Evolutionary conservation across 2,888 invertebrate genomes (phyloP), one percentile per base, ranked within the genome.

Genomic region (Hanleya hanleyi): DNA sequence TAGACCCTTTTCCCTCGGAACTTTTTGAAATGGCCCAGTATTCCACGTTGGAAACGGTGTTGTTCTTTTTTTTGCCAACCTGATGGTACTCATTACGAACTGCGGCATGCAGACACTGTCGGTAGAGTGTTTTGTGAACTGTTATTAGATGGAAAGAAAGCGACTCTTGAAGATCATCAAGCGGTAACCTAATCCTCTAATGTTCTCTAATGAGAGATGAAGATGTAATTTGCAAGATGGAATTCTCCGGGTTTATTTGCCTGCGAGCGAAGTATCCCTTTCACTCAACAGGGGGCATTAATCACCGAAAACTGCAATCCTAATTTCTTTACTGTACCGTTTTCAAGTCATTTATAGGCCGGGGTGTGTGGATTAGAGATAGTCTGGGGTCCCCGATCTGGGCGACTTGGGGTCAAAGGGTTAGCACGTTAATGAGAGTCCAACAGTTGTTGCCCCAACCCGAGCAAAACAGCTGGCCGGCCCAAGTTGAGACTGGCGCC

Each of bases 161-260:
- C n/a, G 22, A 47, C 47, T 57, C 57, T 57, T 26, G 22, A 29
- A 57, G 12, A 57, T 74, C 70, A 80, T 77, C 74, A 71, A 79
- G 70, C 74, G 66, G 78, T 77, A 81, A 79, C 77, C 76, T 71
- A 77, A 83, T 79, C 78, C 74, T 51, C 67, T 67, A 62, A 66
- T 50, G 73, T 76, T 76, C 73, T 72, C 70, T 81, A 83, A 81
- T 78, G 81, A 81, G 80, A 77, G 75, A 57, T 71, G 76, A 82
- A 81, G 82, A 76, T 77, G 79, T 77, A 79, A 83, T 83, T 83
- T 83, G 80, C 57, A 57, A 57, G 57, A 57, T 57, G 57, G 57
- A 57, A 29, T 57, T 22, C 26, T 57, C 57, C 29, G 57, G 57
- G 57, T 22, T 22, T 22, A 15, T 57, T 22, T 18, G 57, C 32